Base-by-base conservation (phyloP, 2,888 invertebrate species). In the Dynastes maya region DNA sequence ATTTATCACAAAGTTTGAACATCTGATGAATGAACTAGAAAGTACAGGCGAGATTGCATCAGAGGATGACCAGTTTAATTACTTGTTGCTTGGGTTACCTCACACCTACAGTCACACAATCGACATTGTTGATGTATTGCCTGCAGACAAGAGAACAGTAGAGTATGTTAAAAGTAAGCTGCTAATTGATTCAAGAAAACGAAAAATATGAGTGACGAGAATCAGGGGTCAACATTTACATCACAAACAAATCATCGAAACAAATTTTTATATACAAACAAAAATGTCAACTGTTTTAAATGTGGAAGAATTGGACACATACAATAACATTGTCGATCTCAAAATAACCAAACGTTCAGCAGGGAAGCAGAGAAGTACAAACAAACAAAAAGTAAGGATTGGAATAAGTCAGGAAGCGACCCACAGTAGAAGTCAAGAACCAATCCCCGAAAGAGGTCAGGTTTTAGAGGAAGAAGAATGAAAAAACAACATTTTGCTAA, bases 1-100 rank as follows among this genome's bases (percentile, higher is more conserved):
- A 58, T 58, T 58, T n/a, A 22, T 58, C 58, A 58, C n/a, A 1
- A n/a, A 58, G 58, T 58, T 58, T 58, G 58, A 58, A 58, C n/a
- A 58, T 8, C 58, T 58, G n/a, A n/a, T 58, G 16, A 58, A 58
- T 58, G 58, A 58, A 58, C 16, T 58, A 58, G 2, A 58, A 58
- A 58, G 58, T 22, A 22, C 0, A 22, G 16, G 58, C 8, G 58
- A 58, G 16, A 58, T 22, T 58, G 58, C 27, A 58, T 22, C 16
- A 22, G 22, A 58, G 2, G 58, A 58, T 58, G 22, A 58, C 16
- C n/a, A 22, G 2, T n/a, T 58, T 8, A 58, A 58, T 22, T 58
- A 58, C 22, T 22, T 58, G 6, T 22, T 58, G 22, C 22, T 58
- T n/a, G 58, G 16, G 16, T 58, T 58, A 58, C 58, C 58, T 8